Base-by-base conservation (phyloP, 2,888 invertebrate genomes). In the Meiosimyza decipiens region DNA sequence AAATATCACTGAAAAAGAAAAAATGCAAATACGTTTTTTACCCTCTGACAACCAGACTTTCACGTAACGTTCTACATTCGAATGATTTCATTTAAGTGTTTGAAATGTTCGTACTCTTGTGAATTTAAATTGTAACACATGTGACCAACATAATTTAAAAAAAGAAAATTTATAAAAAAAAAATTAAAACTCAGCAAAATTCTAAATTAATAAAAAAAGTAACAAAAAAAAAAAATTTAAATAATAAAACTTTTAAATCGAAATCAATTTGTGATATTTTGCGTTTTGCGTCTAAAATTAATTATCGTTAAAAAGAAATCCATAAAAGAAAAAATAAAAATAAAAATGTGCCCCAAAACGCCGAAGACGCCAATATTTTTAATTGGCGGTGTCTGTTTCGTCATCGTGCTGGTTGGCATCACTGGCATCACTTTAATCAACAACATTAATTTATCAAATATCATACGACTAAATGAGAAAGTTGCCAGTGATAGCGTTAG, bases 361-460 rank as follows among this genome's bases (percentile, higher is more conserved):
- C 82, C 85, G 60, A 86, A 86, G 78, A 82, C 86, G 72, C 86
- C 86, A 22, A 55, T 85, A 70, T 80, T 86, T 73, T 79, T 85
- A 73, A 84, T 88, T 74, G 86, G 86, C 63, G 87, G 88, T 67
- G 82, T 89, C 55, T 82, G 88, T 71, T 88, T 88, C 47, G 87
- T 88, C 59, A 86, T 89, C 74, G 82, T 89, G 11, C 85, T 89
- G 73, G 87, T 89, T 81, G 89, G 88, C 22, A 86, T 88, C 81
- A 89, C 89, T 15, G 89, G 89, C 62, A 86, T 89, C 12, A 89
- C 89, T 51, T 81, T 89, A 69, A 86, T 89, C 74, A 87, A 85
- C 74, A 85, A 86, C 73, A 83, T 86, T 55, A 86, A 86, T 78
- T 78, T 86, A 67, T 85, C 86, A 50, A 86, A 86, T 60, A 86